Percentiles rank a stretch among this genome's conserved stretches.
phyloP scores from a whole-genome alignment of 2,113 vertebrate species.

The Nanorana parkeri region DNA sequence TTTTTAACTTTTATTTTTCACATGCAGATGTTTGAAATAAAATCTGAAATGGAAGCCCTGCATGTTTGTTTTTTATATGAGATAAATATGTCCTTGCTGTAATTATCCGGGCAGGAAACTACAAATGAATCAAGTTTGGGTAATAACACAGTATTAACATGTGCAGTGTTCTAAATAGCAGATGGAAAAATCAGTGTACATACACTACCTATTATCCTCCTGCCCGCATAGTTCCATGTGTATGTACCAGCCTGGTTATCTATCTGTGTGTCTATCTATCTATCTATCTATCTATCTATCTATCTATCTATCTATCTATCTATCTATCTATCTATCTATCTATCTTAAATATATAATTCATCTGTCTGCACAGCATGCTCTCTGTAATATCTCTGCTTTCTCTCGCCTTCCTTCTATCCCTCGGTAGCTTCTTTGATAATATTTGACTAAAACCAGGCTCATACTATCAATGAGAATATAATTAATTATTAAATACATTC shows the following conservation, averaged over 20 bases:
- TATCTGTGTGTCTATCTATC: too few species aligned
- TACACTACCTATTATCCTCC: not conserved
- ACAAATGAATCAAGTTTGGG: not conserved
- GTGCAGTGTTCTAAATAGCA: not conserved
- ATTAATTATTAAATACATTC: too few species aligned
- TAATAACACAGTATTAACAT: not conserved
- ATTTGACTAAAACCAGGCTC: too few species aligned
- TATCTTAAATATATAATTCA: not conserved
- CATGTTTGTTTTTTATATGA: conserved; percentile 32
- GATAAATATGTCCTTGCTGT: conserved; percentile 29
- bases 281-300: not conserved
- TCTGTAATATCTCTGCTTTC: too few species aligned
- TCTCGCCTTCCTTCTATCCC: too few species aligned
- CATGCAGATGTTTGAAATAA: conserved; percentile 56
- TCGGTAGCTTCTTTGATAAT: too few species aligned
- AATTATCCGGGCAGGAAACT: not conserved
- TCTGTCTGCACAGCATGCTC: not conserved
- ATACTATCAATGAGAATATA: too few species aligned
- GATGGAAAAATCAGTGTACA: not conserved
- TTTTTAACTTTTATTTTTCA: conserved; percentile 50
- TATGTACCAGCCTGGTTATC: not conserved
- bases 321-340: conserved; percentile 11
- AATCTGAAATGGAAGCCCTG: conserved; percentile 22
- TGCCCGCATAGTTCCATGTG: not conserved
- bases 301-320: conserved; percentile 17